Base-by-base conservation (phyloP, 2,113 vertebrate species). In the Anhinga rufa region DNA sequence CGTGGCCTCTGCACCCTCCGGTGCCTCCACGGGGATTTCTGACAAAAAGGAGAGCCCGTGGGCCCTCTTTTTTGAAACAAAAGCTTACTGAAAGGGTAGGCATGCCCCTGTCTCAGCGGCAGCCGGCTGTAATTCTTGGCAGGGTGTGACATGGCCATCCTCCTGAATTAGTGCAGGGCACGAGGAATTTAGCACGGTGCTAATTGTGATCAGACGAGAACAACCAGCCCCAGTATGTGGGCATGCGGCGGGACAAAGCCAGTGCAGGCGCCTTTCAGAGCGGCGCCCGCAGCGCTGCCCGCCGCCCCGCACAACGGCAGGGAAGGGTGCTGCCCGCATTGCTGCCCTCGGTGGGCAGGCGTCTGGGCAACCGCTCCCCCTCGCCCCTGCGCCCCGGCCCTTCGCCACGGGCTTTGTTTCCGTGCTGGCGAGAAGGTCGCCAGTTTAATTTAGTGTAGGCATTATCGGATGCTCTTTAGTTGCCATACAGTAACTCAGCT, bases 161-260 rank as follows among this genome's bases (percentile, higher is more conserved):
- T 97, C 96, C 92, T 36, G 95, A 97, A 98, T 98, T 97, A 98
- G 96, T 8, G 46, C 21, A 9, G 95, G 96, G 94, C 97, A 96
- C 48, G 66, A 74, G 96, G 95, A 96, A 96, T 97, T 98, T 97
- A 95, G 96, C 96, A 97, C 77, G 95, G 97, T 97, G 97, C 98
- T 98, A 98, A 98, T 98, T 98, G 97, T 17, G 18, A 95, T 95
- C 96, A 90, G 95, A 92, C 9, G 79, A 64, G 95, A 97, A 98
- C 97, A 98, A 97, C 97, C 88, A 40, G 96, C 91, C 97, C 51
- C 97, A 86, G 97, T 96, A 83, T 97, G 98, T 95, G 98, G 97
- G 97, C 98, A 96, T 22, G 92, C 86, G 29, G 91, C 93, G 26
- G 90, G 74, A 97, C 97, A 97, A 97, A 98, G 89, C 95, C 16